Base-by-base conservation (phyloP, 2,888 invertebrate species). In the Tiphia femorata region DNA sequence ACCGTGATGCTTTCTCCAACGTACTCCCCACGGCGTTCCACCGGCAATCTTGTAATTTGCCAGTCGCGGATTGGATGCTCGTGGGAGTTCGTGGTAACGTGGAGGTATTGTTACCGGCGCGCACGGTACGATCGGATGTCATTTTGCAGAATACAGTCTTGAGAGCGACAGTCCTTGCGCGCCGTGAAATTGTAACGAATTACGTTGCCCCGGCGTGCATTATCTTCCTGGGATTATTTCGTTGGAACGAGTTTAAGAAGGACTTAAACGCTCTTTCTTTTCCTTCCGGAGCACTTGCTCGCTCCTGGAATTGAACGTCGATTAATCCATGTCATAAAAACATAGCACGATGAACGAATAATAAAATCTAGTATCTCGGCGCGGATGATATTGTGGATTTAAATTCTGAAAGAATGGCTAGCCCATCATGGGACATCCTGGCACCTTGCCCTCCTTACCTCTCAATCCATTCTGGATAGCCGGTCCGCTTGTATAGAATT, bases 21-120 rank as follows among this genome's bases (percentile, higher is more conserved):
- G 57, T 57, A 48, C 55, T n/a, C n/a, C n/a, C n/a, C n/a, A n/a
- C n/a, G n/a, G 14, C 23, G 30, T 38, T 48, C 23, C 12, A 17
- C 12, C 19, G 29, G 38, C 21, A 43, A 53, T 48, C 43, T 57
- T 48, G 38, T 38, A 53, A 48, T 37, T 52, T 52, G 30, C 57
- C 35, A 25, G 20, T 30, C 43, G 23, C 2, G 23, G 51, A 67
- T 59, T 51, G 50, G 56, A 38, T 29, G 52, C 44, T 54, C 46
- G 67, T 62, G 53, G 68, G 65, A 68, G 55, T 14, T 46, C 47
- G 49, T 49, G 49, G 59, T 54, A 42, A 51, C 8, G 51, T 51
- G 53, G 51, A 49, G 54, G 46, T 29, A 63, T 61, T 64, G 57
- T 61, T 49, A 27, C 19, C 16, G 21, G 7, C 49, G 25, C 49